phyloP scores from a whole-genome alignment of 1,140 invertebrate species.

The Dinoponera quadriceps region DNA sequence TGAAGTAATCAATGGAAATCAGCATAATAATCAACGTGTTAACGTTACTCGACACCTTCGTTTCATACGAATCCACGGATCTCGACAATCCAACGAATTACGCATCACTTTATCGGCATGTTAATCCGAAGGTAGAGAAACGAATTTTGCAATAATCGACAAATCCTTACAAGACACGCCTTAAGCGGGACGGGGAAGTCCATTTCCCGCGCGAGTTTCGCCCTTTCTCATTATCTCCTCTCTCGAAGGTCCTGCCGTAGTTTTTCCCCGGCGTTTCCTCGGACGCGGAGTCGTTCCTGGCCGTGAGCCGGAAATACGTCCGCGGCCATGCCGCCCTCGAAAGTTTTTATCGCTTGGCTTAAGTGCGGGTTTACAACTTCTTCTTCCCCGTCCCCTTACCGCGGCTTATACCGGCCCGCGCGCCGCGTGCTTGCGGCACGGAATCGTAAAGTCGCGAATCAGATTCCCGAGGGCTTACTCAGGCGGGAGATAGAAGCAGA shows the following conservation, averaged over 20 bases:
- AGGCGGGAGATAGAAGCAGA: constrained; percentile 49
- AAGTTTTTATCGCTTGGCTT: constrained; percentile 74
- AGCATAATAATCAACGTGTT: too few relatives aligned
- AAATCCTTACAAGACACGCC: constrained; percentile 49
- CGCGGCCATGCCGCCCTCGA: constrained; percentile 62
- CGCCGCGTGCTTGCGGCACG: constrained; percentile 22
- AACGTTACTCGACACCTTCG: too few relatives aligned
- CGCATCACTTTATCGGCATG: not conserved
- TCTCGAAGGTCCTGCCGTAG: constrained; percentile 44
- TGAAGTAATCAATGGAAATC: too few relatives aligned
- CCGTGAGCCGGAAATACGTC: constrained; percentile 69
- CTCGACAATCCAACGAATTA: too few relatives aligned
- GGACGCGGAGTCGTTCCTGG: constrained; percentile 51
- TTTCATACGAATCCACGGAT: too few relatives aligned
- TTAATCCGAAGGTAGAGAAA: constrained; percentile 3
- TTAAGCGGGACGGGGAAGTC: constrained; percentile 58
- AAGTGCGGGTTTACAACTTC: constrained; percentile 72
- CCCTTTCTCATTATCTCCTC: constrained; percentile 70
- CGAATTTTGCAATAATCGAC: constrained; percentile 32
- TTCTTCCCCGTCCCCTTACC: constrained; percentile 37
- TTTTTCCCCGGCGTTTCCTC: constrained; percentile 15
- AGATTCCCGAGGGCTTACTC: constrained; percentile 62
- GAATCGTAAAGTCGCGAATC: constrained; percentile 73
- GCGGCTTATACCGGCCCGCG: not conserved
- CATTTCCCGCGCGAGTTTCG: constrained; percentile 59